A percentile compares a stretch with the other conserved stretches of the same genome.
phyloP scores from a whole-genome alignment of 92 coral and sea anemone genomes.

The Muricea muricata region DNA sequence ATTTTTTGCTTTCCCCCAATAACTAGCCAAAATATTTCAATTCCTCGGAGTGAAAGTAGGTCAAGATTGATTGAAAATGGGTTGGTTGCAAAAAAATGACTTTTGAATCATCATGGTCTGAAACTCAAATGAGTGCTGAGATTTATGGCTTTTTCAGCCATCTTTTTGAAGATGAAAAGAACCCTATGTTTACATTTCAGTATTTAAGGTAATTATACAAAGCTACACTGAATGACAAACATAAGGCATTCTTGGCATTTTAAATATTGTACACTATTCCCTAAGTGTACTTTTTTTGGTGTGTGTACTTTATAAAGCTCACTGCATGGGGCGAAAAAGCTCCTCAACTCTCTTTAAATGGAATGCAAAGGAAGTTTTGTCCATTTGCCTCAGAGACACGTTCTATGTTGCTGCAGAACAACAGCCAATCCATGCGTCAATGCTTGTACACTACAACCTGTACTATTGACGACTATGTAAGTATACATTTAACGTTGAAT shows the following conservation, averaged over 20 bases:
- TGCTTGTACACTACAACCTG: background rate
- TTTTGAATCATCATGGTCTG: constrained; percentile 11
- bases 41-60: background rate
- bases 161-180: constrained; percentile 6
- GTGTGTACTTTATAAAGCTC: background rate
- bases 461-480: too few species aligned
- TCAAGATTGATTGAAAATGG: constrained; percentile 1
- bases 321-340: background rate
- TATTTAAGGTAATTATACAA: constrained; percentile 1
- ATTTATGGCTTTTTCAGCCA: constrained; percentile 14
- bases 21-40: background rate
- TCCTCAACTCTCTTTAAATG: constrained; percentile 4
- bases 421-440: background rate
- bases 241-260: too few species aligned
- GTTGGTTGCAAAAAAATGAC: constrained; percentile 8
- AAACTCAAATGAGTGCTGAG: background rate
- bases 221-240: too few species aligned
- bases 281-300: too few species aligned
- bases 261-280: too few species aligned
- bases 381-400: constrained; percentile 9
- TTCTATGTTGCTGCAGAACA: background rate
- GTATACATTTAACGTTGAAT: too few species aligned
- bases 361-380: constrained; percentile 21
- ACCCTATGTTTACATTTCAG: background rate
- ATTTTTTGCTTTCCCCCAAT: background rate